Evolutionary conservation across 2,888 invertebrate species (phyloP).

Genomic region (Cynaeus angustus): DNA sequence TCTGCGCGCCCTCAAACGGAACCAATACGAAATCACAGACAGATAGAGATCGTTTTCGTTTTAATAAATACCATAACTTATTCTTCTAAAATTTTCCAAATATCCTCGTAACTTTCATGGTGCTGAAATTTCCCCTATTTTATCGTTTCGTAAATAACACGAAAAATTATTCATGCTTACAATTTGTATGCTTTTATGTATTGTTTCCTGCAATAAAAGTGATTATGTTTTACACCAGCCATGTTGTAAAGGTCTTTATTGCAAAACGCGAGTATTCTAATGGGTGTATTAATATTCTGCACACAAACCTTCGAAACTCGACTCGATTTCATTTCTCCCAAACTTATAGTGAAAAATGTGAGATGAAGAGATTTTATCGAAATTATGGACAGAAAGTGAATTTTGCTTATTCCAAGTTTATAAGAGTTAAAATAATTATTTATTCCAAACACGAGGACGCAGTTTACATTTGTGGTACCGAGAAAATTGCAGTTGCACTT

Average conservation of each 20-base stretch:
- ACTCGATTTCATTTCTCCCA: slow-evolving; percentile 11
- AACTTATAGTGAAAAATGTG: slow-evolving; percentile 11
- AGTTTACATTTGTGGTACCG: background rate
- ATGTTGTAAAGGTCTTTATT: slow-evolving; percentile 29
- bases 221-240: slow-evolving; percentile 25
- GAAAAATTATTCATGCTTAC: slow-evolving; percentile 28
- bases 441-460: background rate
- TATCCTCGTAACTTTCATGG: background rate
- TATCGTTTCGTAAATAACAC: slow-evolving; percentile 1
- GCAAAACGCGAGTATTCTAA: slow-evolving; percentile 31
- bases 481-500: background rate
- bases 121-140: background rate
- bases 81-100: background rate
- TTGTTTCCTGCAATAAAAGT: slow-evolving; percentile 41
- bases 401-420: background rate
- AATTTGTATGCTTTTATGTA: slow-evolving; percentile 32
- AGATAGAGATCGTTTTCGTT: slow-evolving; percentile 4
- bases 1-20: background rate
- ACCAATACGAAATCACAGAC: slow-evolving; percentile 3
- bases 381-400: background rate
- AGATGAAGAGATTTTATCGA: background rate
- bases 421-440: background rate
- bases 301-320: background rate
- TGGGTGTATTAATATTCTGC: slow-evolving; percentile 36
- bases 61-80: slow-evolving; percentile 21